Percentiles rank a stretch among this genome's conserved stretches.
Conservation (phyloP, 1,140 invertebrate genomes). For the Drosophila trapezifrons region DNA sequence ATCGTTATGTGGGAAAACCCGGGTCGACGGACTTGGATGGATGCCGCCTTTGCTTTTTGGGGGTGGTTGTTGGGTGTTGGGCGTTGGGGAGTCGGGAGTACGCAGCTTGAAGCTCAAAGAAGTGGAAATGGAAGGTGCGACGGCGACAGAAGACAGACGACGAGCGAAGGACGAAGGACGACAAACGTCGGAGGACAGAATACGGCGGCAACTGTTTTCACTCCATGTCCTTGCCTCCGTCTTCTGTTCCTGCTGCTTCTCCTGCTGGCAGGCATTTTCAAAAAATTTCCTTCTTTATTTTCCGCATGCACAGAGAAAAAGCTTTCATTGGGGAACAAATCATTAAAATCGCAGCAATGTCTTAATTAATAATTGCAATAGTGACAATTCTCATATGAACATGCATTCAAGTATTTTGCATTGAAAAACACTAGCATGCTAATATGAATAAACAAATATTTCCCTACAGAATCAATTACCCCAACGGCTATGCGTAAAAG, state of each 20-base stretch:
- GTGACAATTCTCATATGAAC: too few relatives aligned
- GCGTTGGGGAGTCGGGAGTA: constrained; percentile 10
- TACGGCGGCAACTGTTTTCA: constrained; percentile 61
- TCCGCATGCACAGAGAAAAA: constrained; percentile 11
- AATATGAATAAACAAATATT: too few relatives aligned
- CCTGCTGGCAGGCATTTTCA: constrained; percentile 71
- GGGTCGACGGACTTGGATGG: constrained; percentile 76
- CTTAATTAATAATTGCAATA: too few relatives aligned
- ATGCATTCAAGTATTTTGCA: too few relatives aligned
- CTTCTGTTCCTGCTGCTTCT: constrained; percentile 25
- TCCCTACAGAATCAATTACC: too few relatives aligned
- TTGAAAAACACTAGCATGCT: too few relatives aligned
- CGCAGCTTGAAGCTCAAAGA: constrained; percentile 5
- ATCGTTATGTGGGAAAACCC: constrained; percentile 74
- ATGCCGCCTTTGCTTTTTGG: constrained; percentile 63
- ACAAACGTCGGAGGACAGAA: constrained; percentile 58
- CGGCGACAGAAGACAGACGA: constrained; percentile 51
- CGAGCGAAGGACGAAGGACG: constrained; percentile 44
- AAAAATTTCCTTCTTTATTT: constrained; percentile 61
- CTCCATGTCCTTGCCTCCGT: constrained; percentile 62
- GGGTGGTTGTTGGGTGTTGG: constrained; percentile 57
- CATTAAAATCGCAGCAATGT: too few relatives aligned
- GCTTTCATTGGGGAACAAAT: too few relatives aligned
- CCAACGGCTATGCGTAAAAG: too few relatives aligned
- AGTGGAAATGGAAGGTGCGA: constrained; percentile 59